Base-by-base conservation (phyloP, 1,140 invertebrate genomes). In the Drosophila rhopaloa region DNA sequence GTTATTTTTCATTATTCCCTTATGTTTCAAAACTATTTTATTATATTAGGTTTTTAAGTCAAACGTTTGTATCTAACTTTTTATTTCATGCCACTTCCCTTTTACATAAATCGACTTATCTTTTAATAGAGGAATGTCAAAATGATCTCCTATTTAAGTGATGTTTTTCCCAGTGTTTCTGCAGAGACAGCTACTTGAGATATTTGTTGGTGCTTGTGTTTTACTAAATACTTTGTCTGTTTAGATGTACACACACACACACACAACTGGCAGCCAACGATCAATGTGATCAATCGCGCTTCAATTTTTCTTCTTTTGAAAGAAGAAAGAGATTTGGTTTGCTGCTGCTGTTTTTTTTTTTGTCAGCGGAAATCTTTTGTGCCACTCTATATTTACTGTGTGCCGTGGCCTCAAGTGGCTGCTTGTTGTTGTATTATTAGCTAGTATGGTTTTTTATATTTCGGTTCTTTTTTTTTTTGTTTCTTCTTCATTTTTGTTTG, bases 201-300 rank as follows among this genome's bases (percentile, higher is more conserved):
- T 77, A 71, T 59, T 77, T 70, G 61, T 66, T 76, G 73, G 50
- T 76, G 74, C 50, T 77, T 79, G 75, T 77, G 67, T 81, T 86
- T 67, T 82, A 86, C 83, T 86, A 86, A 86, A 86, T 88, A 86
- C 83, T 86, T 76, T 75, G 75, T 54, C 51, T 81, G 76, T 83
- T 77, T 79, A 72, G 70, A 66, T 62, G 73, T 48, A 56, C 58
- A 56, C 55, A 40, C 29, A 19, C 54, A 53, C n/a, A n/a, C 68
- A 43, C 70, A 63, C 72, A 61, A 74, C 74, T 82, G 83, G 46
- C 82, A 65, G 61, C 61, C 48, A 76, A 67, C 79, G 79, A 88
- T 86, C 83, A 86, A 86, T 88, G 79, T 80, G 84, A 88, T 88
- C 83, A 88, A 88, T 88, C 83, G 83, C 63, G 79, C 83, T 88